Base-by-base conservation (phyloP, 37 sponge, comb jelly and placozoan genomes). In the Axinella damicornis region DNA sequence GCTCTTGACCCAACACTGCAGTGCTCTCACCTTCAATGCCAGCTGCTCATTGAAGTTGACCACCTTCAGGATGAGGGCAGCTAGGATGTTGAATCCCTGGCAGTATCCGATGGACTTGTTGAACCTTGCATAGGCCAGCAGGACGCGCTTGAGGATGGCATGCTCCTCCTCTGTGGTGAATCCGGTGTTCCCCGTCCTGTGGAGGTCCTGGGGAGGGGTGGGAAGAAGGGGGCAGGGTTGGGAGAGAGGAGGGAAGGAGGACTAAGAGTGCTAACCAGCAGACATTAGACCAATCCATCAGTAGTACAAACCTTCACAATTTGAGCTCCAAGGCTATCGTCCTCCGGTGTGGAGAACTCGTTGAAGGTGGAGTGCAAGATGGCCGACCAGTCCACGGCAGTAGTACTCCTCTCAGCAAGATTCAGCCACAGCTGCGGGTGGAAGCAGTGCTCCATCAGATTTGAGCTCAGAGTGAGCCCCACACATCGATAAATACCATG, bases 51-150 rank as follows among this genome's bases (percentile, higher is more conserved):
- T 83, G 64, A 83, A 83, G 57, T 84, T 78, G 30, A 93, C 73
- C 20, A 96, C 96, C 55, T 90, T 78, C 34, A 96, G 96, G 22
- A 96, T 88, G 34, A 96, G 78, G 11, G 91, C 94, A 37, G 94
- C 92, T 0, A 96, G 37, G 54, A 96, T 88, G 76, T 93, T 96
- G 86, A 96, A 96, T 30, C 96, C 96, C 62, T 96, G 96, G 62
- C 96, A 96, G 65, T 96, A 96, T 63, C 96, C 96, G 0, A 88
- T 91, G 32, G 34, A 36, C 77, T 87, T 90, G 83, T 96, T 96
- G 82, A 80, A 93, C 64, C 96, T 52, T 5, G 96, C 94, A 54
- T 96, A 96, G 12, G 91, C 96, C 52, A 96, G 75, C 31, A 96
- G 86, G 33, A 96, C 94, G 22, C 91, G 37, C 53, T 87, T 93